Conservation (phyloP, 1,140 invertebrate species). For the Drosophila truncata region DNA sequence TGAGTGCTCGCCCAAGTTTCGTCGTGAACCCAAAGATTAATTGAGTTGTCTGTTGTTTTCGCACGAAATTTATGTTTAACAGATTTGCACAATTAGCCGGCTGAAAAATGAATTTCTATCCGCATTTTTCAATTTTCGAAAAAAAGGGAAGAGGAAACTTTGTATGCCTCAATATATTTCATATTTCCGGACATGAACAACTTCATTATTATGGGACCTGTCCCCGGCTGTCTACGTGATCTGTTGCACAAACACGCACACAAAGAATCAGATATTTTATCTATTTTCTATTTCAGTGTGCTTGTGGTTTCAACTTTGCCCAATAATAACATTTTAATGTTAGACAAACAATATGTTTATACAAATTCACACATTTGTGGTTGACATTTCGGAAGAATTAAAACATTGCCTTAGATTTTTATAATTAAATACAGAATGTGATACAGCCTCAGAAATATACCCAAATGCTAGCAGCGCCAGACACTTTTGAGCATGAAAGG, state of each 20-base stretch:
- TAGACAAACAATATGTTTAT: neutral
- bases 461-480: neutral
- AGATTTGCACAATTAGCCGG: slow-evolving; percentile 69
- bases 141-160: slow-evolving; percentile 32
- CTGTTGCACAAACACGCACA: neutral
- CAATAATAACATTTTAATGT: slow-evolving; percentile 16
- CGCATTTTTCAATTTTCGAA: slow-evolving; percentile 21
- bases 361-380: slow-evolving; percentile 19
- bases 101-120: slow-evolving; percentile 52
- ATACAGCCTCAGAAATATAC: neutral
- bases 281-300: slow-evolving; percentile 9
- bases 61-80: slow-evolving; percentile 62
- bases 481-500: neutral
- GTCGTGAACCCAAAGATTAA: slow-evolving; percentile 66
- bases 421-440: slow-evolving; percentile 1
- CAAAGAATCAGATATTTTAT: neutral
- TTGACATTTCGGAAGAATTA: slow-evolving; percentile 2
- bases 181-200: slow-evolving; percentile 19
- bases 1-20: slow-evolving; percentile 20
- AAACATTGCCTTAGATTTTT: neutral
- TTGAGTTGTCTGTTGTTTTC: slow-evolving; percentile 60
- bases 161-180: slow-evolving; percentile 2
- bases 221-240: slow-evolving; percentile 34
- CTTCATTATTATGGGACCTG: slow-evolving; percentile 30
- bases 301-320: neutral